phyloP scores from a whole-genome alignment of 2,113 vertebrate genomes.

The Panthera tigris region DNA sequence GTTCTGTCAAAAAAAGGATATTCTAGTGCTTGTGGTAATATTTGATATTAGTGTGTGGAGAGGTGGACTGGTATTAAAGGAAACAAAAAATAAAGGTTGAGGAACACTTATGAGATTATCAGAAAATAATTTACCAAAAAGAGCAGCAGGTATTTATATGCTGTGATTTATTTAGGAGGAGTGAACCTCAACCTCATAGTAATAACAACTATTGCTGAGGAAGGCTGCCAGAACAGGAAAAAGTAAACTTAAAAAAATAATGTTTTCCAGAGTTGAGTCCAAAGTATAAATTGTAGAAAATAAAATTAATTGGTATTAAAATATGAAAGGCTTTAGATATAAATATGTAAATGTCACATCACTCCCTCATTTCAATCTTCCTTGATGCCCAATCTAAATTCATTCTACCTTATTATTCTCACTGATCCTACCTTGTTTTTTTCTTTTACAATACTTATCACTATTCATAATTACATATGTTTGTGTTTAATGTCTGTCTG shows the following conservation, averaged over 20 bases:
- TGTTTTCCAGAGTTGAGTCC: slow-evolving; percentile 22
- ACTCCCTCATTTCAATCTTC: background rate
- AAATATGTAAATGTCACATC: background rate
- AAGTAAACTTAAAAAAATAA: slow-evolving; percentile 31
- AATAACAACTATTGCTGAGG: slow-evolving; percentile 52
- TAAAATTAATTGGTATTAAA: slow-evolving; percentile 25
- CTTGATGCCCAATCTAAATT: background rate
- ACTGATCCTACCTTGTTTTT: background rate
- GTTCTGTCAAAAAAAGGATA: slow-evolving; percentile 81
- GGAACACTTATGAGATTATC: slow-evolving; percentile 69
- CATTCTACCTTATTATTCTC: background rate
- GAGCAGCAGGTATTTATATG: slow-evolving; percentile 71
- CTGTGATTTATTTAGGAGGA: slow-evolving; percentile 66
- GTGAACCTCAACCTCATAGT: slow-evolving; percentile 33
- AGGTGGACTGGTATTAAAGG: slow-evolving; percentile 70
- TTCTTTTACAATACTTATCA: background rate
- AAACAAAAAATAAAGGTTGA: slow-evolving; percentile 75
- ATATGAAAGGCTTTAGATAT: background rate
- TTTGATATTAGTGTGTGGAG: slow-evolving; percentile 72
- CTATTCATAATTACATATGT: background rate
- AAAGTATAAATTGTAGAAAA: background rate
- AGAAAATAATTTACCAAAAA: slow-evolving; percentile 73
- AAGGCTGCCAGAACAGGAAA: slow-evolving; percentile 50
- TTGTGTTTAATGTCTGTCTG: background rate
- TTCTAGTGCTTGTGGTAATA: slow-evolving; percentile 74